phyloP scores from a whole-genome alignment of 2,113 vertebrate genomes.

The Pituophis catenifer region DNA sequence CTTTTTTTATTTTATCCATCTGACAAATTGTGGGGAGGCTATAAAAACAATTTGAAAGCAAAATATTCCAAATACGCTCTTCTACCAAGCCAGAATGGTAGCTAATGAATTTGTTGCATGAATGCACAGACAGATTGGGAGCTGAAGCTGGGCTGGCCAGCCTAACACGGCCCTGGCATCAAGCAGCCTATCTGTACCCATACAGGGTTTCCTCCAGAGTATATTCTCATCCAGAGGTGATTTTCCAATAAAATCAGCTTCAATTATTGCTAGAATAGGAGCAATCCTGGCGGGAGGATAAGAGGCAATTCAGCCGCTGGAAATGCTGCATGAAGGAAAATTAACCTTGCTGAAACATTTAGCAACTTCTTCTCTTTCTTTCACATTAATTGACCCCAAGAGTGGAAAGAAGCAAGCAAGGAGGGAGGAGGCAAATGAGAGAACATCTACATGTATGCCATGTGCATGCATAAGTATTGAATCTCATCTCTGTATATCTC shows the following conservation, averaged over 20 bases:
- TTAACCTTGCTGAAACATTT: slow-evolving; percentile 69
- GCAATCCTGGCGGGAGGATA: slow-evolving; percentile 65
- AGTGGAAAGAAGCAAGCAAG: slow-evolving; percentile 16
- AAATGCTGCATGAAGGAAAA: slow-evolving; percentile 71
- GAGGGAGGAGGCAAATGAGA: background rate
- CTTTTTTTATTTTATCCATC: background rate
- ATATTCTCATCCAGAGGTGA: slow-evolving; percentile 68
- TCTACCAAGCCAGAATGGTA: slow-evolving; percentile 69
- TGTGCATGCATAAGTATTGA: background rate
- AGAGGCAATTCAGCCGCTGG: slow-evolving; percentile 67
- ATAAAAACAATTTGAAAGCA: slow-evolving; percentile 67
- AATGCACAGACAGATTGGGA: slow-evolving; percentile 77
- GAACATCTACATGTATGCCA: background rate
- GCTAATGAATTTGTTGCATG: slow-evolving; percentile 80
- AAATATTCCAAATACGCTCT: slow-evolving; percentile 69
- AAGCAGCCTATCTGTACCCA: slow-evolving; percentile 66
- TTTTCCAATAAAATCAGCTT: slow-evolving; percentile 77
- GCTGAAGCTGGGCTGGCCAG: slow-evolving; percentile 61
- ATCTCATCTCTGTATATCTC: background rate
- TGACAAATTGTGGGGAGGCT: slow-evolving; percentile 56
- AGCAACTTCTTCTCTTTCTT: slow-evolving; percentile 62
- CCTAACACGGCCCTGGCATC: slow-evolving; percentile 67
- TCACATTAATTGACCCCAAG: slow-evolving; percentile 62
- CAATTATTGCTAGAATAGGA: slow-evolving; percentile 69
- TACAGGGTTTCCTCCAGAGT: slow-evolving; percentile 74